phyloP scores from a whole-genome alignment of 2,797 vertebrate species.

The Mallotus villosus region DNA sequence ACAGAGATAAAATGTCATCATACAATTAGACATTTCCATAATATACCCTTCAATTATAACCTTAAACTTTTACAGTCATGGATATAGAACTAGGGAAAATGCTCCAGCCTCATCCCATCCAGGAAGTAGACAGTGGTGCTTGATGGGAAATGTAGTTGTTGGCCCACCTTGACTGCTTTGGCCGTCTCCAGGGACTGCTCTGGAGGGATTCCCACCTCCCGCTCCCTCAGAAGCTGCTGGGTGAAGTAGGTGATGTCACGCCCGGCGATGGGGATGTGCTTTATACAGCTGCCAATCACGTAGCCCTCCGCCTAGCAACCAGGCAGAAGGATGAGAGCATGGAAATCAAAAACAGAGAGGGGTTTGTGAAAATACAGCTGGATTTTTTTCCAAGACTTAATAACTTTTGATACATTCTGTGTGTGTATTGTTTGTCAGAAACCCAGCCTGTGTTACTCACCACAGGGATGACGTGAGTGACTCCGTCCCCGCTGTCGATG shows the following conservation, averaged over 20 bases:
- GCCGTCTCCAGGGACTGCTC: conserved; percentile 91
- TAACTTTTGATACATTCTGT: conserved; percentile 11
- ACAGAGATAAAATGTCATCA: too few species aligned
- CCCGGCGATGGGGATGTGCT: conserved; percentile 92
- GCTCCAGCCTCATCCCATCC: not conserved
- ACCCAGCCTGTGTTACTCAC: conserved; percentile 23
- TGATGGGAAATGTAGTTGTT: conserved; percentile 8
- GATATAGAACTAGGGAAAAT: not conserved
- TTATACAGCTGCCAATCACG: conserved; percentile 91
- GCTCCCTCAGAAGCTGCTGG: conserved; percentile 84
- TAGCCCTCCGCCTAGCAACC: conserved; percentile 83
- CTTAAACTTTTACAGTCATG: too few species aligned
- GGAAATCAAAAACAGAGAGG: too few species aligned
- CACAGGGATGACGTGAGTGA: conserved; percentile 85
- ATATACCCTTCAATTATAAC: too few species aligned
- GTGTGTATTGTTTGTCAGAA: not conserved
- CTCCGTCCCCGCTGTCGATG: conserved; percentile 90
- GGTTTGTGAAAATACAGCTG: too few species aligned
- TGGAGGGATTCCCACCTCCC: conserved; percentile 89
- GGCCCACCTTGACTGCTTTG: conserved; percentile 86
- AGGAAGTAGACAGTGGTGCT: not conserved
- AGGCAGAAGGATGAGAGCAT: not conserved
- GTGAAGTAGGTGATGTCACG: conserved; percentile 92
- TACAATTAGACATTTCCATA: too few species aligned
- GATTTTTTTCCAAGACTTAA: not conserved